These are phyloP conservation scores for Pteruthius melanotis DNA, from an alignment of 2,113 vertebrate species.

Conservation along the genomic window DNA sequence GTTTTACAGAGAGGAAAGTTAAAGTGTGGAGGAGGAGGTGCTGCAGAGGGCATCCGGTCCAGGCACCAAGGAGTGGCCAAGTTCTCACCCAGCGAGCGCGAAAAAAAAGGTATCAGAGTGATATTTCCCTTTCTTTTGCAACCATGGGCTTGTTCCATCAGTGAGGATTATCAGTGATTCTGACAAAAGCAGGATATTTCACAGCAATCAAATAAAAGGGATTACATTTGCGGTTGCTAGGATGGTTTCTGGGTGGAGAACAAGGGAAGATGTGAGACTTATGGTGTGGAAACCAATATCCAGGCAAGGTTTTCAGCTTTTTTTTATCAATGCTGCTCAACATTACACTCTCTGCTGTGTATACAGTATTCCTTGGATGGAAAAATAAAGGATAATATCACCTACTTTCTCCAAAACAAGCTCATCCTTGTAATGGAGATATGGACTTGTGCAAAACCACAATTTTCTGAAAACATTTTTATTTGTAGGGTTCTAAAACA, in stretches of 20 bases:
- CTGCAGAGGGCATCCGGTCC: accelerated
- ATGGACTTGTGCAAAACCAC: accelerated
- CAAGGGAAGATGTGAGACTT: background rate
- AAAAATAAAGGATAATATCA: background rate
- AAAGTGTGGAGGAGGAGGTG: background rate
- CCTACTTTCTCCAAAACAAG: background rate
- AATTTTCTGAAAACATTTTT: background rate
- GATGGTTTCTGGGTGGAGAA: background rate
- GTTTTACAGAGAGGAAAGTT: background rate
- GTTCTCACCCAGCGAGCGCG: accelerated
- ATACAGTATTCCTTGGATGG: background rate
- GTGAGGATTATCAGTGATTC: background rate
- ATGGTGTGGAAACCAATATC: background rate
- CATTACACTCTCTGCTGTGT: background rate
- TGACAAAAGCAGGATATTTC: background rate
- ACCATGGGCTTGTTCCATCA: background rate
- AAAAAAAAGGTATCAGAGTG: background rate
- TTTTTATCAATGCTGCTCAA: background rate
- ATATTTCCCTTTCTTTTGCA: background rate
- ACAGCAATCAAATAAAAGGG: background rate
- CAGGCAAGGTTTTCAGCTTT: background rate
- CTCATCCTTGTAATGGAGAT: background rate
- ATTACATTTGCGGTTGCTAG: background rate
- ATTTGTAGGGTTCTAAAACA: background rate
- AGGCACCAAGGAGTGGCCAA: background rate